Base-by-base conservation (phyloP, 2,797 vertebrate species). In the Sebastes flavidus region DNA sequence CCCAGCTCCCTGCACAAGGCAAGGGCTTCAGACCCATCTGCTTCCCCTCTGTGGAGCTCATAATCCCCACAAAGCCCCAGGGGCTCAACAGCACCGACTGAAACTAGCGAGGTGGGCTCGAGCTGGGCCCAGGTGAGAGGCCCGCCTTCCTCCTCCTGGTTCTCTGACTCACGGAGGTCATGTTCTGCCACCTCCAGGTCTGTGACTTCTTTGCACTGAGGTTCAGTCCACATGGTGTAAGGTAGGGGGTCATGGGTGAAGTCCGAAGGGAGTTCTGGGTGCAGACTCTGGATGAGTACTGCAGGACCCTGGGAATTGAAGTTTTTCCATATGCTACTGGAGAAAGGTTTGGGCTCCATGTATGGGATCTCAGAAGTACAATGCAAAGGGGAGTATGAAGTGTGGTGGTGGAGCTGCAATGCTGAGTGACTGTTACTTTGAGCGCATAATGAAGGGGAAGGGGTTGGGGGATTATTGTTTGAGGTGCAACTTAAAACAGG, bases 181-280 rank as follows among this genome's bases (percentile, higher is more conserved):
- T 89, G 91, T 10, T 90, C 90, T 0, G 92, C 75, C 58, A 92
- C 90, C 32, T 95, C 94, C 11, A 93, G 84, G 78, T 95, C 93
- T 16, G 94, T 95, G 67, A 95, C 95, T 78, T 93, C 91, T 87
- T 95, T 94, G 90, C 93, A 95, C 56, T 86, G 93, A 34, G 94
- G 94, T 78, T 96, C 92, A 5, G 92, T 91, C 95, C 96, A 96
- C 94, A 96, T 93, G 22, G 91, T 93, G 85, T 95, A 95, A n/a
- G 92, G 87, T 9, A 95, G 85, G 10, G 93, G 76, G 65, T 95
- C 94, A 0, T 95, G 94, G 72, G 88, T 89, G 72, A 95, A 94
- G 83, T 92, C 94, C 2, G 91, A 89, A 1, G 92, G 90, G 42
- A 95, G 89, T 61, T 95, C 94, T 4, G 94, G 89, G 60, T 94